Conservation (phyloP, 2,888 invertebrate genomes). For the Teleiodes luculella region DNA sequence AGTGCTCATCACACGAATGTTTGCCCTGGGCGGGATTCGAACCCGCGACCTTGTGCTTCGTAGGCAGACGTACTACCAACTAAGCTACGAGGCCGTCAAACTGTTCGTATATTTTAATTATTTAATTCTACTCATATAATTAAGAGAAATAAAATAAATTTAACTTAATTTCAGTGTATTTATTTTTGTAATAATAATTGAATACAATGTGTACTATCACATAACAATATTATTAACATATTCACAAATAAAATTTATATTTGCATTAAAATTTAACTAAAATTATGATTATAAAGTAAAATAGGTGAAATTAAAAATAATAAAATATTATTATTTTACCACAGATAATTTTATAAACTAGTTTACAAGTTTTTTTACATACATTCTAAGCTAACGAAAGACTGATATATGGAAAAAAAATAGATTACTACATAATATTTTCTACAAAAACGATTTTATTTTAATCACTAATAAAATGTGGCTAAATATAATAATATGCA, state of each 20-base stretch:
- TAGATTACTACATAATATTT: too few species aligned
- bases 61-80: too few species aligned
- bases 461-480: too few species aligned
- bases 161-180: conserved; percentile 2
- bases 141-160: background rate
- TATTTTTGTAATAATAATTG: conserved; percentile 20
- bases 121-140: background rate
- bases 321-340: background rate
- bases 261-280: background rate
- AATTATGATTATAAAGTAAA: conserved; percentile 1
- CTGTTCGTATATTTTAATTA: too few species aligned
- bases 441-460: too few species aligned
- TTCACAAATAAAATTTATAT: conserved; percentile 26
- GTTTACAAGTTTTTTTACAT: background rate
- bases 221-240: conserved; percentile 23
- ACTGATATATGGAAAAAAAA: too few species aligned
- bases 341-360: background rate
- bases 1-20: too few species aligned
- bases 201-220: conserved; percentile 14
- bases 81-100: too few species aligned
- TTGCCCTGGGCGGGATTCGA: too few species aligned
- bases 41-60: too few species aligned
- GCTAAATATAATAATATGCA: too few species aligned
- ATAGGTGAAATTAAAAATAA: background rate
- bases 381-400: background rate